Percentiles rank a stretch among this genome's conserved stretches.
Conservation (phyloP, 1,140 invertebrate genomes). For the Coelopa frigida region DNA sequence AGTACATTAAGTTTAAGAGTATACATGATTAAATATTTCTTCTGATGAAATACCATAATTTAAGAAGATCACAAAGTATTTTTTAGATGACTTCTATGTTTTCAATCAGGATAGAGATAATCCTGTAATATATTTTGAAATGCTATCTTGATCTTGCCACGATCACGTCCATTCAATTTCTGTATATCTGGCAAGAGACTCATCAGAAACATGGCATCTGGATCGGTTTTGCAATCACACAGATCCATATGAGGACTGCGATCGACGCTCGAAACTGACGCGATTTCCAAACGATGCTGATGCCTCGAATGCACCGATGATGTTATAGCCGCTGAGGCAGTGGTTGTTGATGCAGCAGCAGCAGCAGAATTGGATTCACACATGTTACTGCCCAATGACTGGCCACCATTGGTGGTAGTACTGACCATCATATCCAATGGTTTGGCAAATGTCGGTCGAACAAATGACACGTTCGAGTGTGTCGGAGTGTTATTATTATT, state of each 20-base stretch:
- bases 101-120: conserved; percentile 38
- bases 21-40: no score
- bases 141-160: conserved; percentile 42
- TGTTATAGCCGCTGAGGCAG: conserved; percentile 18
- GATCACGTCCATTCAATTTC: conserved; percentile 39
- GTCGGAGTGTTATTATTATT: no score
- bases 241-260: conserved; percentile 20
- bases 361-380: no score
- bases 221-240: conserved; percentile 41
- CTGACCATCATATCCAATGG: conserved; percentile 35
- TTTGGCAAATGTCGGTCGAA: conserved; percentile 32
- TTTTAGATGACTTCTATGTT: background rate
- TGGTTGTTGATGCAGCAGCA: conserved; percentile 20
- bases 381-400: no score
- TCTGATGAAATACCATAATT: no score
- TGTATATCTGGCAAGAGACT: conserved; percentile 40
- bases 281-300: conserved; percentile 17
- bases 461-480: conserved; percentile 35
- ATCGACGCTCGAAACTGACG: no score
- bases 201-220: conserved; percentile 43
- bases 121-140: conserved; percentile 42
- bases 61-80: no score
- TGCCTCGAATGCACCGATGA: no score
- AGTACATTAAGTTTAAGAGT: no score
- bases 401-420: conserved; percentile 38